phyloP scores from a whole-genome alignment of 2,113 vertebrate species.

The Dipodomys spectabilis region DNA sequence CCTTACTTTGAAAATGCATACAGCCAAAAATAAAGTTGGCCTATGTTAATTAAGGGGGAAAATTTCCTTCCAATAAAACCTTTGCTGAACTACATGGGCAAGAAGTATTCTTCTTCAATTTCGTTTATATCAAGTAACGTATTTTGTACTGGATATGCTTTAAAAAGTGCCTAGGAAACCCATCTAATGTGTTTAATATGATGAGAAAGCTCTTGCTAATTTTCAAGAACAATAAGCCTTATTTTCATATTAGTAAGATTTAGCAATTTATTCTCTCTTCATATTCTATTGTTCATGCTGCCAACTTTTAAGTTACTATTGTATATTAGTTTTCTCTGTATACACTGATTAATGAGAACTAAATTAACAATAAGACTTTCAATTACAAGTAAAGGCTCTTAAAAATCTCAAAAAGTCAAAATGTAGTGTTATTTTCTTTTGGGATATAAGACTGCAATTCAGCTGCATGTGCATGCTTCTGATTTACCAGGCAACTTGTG shows the following conservation, averaged over 20 bases:
- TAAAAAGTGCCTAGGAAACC: constrained; percentile 45
- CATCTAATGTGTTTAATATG: constrained; percentile 42
- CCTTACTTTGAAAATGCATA: not conserved
- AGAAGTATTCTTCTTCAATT: not conserved
- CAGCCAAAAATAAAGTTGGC: not conserved
- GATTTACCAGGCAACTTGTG: not conserved
- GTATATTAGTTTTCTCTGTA: constrained; percentile 44
- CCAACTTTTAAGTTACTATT: constrained; percentile 62
- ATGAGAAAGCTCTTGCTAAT: constrained; percentile 53
- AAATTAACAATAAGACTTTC: constrained; percentile 28
- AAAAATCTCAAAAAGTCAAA: constrained; percentile 46
- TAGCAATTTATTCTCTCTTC: constrained; percentile 74
- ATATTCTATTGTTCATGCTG: constrained; percentile 28
- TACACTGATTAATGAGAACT: not conserved
- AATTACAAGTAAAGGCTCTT: not conserved
- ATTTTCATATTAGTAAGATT: constrained; percentile 68
- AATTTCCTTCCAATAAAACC: not conserved
- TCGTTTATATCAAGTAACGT: not conserved
- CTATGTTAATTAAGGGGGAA: not conserved
- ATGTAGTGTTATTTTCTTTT: not conserved
- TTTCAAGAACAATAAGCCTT: constrained; percentile 30
- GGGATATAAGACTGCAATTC: not conserved
- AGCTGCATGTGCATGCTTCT: not conserved
- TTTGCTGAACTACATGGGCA: not conserved
- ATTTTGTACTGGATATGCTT: not conserved